Evolutionary conservation across 2,888 invertebrate species (phyloP), one percentile per base, ranked within the genome.

Genomic region (Caenorhabditis plicata): DNA sequence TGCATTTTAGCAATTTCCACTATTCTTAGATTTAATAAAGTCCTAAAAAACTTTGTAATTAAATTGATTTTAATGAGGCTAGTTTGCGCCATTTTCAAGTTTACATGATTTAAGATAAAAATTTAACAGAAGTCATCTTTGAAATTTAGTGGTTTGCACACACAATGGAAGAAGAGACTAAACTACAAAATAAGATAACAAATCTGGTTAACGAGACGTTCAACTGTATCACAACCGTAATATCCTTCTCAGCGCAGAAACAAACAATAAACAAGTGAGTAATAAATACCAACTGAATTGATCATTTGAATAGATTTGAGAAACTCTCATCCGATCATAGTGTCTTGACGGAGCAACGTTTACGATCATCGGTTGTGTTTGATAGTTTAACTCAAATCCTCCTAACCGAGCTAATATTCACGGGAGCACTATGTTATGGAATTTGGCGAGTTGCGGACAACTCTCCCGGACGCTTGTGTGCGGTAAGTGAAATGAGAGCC

Each of bases 121-220:
- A n/a, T n/a, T n/a, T n/a, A n/a, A n/a, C n/a, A n/a, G n/a, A n/a
- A n/a, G n/a, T n/a, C 17, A 42, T 57, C 39, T 36, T 39, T 1
- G 23, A 17, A 17, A 33, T 68, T 56, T 46, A 78, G 78, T 78
- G 78, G 78, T 79, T 79, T 58, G 68, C 70, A 44, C 69, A 73
- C 20, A 78, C 78, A 13, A 51, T 79, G 50, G 76, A 78, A 43
- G 72, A 73, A 29, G 78, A 79, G 44, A 47, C 61, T 15, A 58
- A 61, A 22, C 57, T 78, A 17, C 78, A 78, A 49, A 66, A 57
- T 38, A 78, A 78, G 57, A 75, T 78, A 44, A 67, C 74, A 2
- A 78, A 78, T 61, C 61, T 78, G 36, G 78, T 79, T 41, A 63
- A 56, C 35, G 78, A 78, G 54, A 78, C 78, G 31, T 79, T 79